Evolutionary conservation across 30 jellyfish, hydroid and myxozoan species (phyloP).

Genomic region (Pseudorhiza aurosa): DNA sequence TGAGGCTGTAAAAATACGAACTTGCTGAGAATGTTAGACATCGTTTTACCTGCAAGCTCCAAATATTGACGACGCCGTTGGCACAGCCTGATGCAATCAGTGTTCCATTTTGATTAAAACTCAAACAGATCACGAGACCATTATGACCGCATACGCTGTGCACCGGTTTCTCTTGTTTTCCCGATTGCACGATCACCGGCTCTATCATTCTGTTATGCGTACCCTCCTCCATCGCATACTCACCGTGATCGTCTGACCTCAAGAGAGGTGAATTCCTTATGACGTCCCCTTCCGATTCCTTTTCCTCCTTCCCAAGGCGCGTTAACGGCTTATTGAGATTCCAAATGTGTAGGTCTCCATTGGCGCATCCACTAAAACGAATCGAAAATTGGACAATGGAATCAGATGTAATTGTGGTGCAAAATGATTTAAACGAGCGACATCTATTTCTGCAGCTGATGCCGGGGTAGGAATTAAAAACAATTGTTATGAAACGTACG

Average conservation of each 20-base stretch:
- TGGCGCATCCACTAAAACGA: slow-evolving; percentile 71
- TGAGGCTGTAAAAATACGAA: too few relatives aligned
- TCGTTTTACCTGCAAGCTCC: slow-evolving; percentile 29
- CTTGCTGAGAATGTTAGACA: too few relatives aligned
- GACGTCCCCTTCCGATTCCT: neutral
- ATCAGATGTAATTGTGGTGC: too few relatives aligned
- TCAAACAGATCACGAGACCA: slow-evolving; percentile 56
- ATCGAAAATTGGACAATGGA: too few relatives aligned
- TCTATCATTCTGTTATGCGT: neutral
- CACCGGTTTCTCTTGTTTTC: slow-evolving; percentile 44
- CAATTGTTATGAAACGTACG: slow-evolving; percentile 70
- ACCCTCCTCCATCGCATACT: slow-evolving; percentile 15
- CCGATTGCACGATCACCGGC: neutral
- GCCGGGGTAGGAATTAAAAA: too few relatives aligned
- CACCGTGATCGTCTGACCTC: neutral
- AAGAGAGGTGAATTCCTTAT: neutral
- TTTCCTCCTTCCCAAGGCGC: slow-evolving; percentile 18
- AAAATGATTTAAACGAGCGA: too few relatives aligned
- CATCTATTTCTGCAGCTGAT: too few relatives aligned
- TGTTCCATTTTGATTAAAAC: slow-evolving; percentile 56
- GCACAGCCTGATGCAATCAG: slow-evolving; percentile 79
- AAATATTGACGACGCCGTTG: slow-evolving; percentile 68
- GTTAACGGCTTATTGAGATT: slow-evolving; percentile 19
- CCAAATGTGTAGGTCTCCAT: slow-evolving; percentile 83
- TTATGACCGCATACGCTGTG: slow-evolving; percentile 30